Conservation (phyloP, 2,113 vertebrate species). For the Sorex fumeus region DNA sequence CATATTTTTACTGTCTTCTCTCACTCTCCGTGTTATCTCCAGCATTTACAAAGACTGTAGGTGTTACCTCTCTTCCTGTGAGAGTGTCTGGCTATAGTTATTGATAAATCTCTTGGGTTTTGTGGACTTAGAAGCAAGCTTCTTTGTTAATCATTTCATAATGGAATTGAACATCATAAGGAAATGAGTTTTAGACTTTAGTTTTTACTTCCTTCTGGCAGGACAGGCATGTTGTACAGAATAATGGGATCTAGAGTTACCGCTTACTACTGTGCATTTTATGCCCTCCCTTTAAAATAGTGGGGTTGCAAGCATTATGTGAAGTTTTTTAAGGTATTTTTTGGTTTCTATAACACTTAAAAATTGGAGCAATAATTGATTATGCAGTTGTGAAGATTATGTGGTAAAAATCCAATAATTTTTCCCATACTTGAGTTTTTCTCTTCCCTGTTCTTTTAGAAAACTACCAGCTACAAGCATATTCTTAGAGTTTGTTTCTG, state of each 20-base stretch:
- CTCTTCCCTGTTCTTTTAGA: slow-evolving; percentile 48
- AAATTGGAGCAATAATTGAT: too few species aligned
- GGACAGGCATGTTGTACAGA: background rate
- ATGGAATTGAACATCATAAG: background rate
- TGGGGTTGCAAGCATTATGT: background rate
- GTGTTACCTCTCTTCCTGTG: background rate
- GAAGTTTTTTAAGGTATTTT: background rate
- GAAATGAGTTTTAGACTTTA: background rate
- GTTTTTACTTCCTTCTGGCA: slow-evolving; percentile 17
- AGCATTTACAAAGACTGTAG: background rate
- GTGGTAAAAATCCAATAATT: background rate
- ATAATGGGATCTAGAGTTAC: background rate
- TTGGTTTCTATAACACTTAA: background rate
- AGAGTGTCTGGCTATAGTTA: background rate
- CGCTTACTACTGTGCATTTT: too few species aligned
- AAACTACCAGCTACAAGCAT: slow-evolving; percentile 6
- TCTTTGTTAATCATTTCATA: slow-evolving; percentile 53
- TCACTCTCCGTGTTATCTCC: background rate
- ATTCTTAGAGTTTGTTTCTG: slow-evolving; percentile 49
- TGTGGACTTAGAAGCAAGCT: slow-evolving; percentile 41
- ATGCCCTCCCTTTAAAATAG: too few species aligned
- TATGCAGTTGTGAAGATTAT: too few species aligned
- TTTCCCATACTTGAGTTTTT: too few species aligned
- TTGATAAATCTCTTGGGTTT: slow-evolving; percentile 17
- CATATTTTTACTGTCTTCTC: background rate